A percentile compares a stretch with the other conserved stretches of the same genome.
These are phyloP conservation scores for Enteromius viviparus DNA, from an alignment of 2,797 vertebrate species.

Conservation along the genomic window DNA sequence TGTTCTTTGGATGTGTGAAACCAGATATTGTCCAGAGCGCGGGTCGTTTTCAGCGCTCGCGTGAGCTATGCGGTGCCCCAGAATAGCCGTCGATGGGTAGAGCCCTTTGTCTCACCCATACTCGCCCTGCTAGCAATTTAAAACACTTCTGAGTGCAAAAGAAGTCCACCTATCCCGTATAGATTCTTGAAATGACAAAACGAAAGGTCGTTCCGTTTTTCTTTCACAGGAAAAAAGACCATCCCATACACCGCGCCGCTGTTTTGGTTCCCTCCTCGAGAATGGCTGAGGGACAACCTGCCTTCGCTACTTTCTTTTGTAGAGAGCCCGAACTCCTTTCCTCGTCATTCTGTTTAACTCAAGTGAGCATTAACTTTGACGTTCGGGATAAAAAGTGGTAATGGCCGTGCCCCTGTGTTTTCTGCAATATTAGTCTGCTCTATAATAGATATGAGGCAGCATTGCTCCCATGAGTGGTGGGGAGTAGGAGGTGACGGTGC, in stretches of 20 bases:
- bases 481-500: conserved; percentile 13
- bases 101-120: conserved; percentile 44
- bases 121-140: neutral
- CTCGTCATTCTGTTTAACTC: neutral
- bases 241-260: conserved; percentile 28
- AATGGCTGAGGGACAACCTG: conserved; percentile 2
- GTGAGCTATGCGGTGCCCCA: conserved; percentile 41
- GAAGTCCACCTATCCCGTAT: neutral
- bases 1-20: conserved; percentile 19
- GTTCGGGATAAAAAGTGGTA: conserved; percentile 17
- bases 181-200: neutral
- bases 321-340: neutral
- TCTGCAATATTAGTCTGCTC: conserved; percentile 12
- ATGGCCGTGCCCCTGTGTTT: conserved; percentile 6
- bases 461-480: conserved; percentile 11
- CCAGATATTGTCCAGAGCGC: conserved; percentile 24
- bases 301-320: conserved; percentile 1
- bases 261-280: conserved; percentile 10
- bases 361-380: neutral
- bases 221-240: neutral
- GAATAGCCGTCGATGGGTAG: conserved; percentile 30
- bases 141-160: conserved; percentile 13
- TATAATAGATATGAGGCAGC: neutral
- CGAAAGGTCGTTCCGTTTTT: neutral
- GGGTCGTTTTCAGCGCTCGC: conserved; percentile 12